phyloP scores from a whole-genome alignment of 2,797 vertebrate genomes.

The Pterois miles region DNA sequence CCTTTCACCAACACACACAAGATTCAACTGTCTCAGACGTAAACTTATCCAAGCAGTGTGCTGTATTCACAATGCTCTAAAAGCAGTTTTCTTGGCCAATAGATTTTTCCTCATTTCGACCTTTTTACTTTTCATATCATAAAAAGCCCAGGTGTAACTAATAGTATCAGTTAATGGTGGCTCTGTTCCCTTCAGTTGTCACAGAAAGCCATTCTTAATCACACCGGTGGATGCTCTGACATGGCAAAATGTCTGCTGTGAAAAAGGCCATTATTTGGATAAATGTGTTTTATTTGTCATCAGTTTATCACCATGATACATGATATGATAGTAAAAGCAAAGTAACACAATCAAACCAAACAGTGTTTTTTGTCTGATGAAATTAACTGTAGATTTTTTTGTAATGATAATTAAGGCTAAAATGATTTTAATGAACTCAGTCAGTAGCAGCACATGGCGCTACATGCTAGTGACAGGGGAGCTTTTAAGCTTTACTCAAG shows the following conservation, averaged over 20 bases:
- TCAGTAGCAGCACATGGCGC: constrained; percentile 10
- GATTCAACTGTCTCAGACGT: not conserved
- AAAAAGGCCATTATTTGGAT: not conserved
- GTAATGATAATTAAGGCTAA: constrained; percentile 21
- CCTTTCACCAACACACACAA: not conserved
- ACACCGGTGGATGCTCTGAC: not conserved
- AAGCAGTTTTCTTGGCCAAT: not conserved
- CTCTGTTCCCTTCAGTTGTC: too few relatives aligned
- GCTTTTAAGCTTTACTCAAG: constrained; percentile 43
- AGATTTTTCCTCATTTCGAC: not conserved
- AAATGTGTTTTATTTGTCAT: not conserved
- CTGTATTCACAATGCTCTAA: not conserved
- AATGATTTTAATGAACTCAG: constrained; percentile 36
- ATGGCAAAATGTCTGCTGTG: not conserved
- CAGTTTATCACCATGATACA: not conserved
- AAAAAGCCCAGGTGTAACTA: not conserved
- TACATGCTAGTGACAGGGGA: constrained; percentile 18
- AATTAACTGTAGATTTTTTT: not conserved
- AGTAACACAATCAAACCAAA: not conserved
- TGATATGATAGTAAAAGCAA: not conserved
- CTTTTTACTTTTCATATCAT: not conserved
- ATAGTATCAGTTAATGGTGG: not conserved
- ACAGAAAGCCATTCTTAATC: not conserved
- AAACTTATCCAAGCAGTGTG: not conserved
- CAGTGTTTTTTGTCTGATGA: constrained; percentile 3